Conservation (phyloP, 2,888 invertebrate species). For the Perdita meconis region DNA sequence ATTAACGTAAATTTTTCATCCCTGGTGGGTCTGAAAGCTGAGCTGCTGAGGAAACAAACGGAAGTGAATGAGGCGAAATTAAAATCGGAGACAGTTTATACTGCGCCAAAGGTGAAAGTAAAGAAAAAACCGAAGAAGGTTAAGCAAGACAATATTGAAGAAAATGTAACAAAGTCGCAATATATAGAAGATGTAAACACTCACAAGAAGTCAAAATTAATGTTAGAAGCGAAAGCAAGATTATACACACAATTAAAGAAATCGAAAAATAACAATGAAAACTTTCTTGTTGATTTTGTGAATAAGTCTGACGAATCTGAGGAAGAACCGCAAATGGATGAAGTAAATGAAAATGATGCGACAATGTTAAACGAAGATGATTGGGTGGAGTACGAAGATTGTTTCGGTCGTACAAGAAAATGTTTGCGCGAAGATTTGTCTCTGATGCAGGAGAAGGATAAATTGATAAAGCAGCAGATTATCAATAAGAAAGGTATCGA, state of each 20-base stretch:
- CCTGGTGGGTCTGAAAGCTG: constrained; percentile 94
- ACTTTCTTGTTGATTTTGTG: constrained; percentile 80
- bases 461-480: constrained; percentile 77
- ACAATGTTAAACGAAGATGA: constrained; percentile 78
- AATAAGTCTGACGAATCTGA: constrained; percentile 76
- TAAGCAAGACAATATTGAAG: constrained; percentile 77
- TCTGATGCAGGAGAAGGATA: constrained; percentile 88
- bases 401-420: constrained; percentile 93
- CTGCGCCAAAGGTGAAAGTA: constrained; percentile 53
- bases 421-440: constrained; percentile 92
- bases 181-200: constrained; percentile 76
- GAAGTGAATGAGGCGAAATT: constrained; percentile 90
- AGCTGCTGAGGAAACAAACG: constrained; percentile 93
- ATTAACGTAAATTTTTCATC: constrained; percentile 81
- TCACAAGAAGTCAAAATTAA: constrained; percentile 82
- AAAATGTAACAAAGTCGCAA: constrained; percentile 59
- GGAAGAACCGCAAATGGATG: constrained; percentile 69
- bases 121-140: constrained; percentile 79
- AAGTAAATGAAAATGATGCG: constrained; percentile 69
- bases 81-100: constrained; percentile 75
- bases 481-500: constrained; percentile 43
- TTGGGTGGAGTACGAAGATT: constrained; percentile 96
- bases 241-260: constrained; percentile 79
- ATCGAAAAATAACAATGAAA: constrained; percentile 72
- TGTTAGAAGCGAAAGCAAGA: constrained; percentile 81